Base-by-base conservation (phyloP, 2,797 vertebrate species). In the Neosilurus hyrtlii region DNA sequence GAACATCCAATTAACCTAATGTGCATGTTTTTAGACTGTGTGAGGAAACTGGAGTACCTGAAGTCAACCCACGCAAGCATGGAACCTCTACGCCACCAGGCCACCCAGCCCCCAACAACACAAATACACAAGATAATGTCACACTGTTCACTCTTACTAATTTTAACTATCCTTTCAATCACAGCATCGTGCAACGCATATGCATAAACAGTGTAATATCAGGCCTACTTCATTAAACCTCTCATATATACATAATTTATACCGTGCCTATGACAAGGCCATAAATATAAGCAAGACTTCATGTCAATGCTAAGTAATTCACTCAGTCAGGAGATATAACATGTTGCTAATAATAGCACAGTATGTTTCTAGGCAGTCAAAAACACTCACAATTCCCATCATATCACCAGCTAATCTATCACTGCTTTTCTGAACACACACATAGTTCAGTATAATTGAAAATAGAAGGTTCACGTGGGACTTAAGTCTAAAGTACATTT, bases 401-500 rank as follows among this genome's bases (percentile, higher is more conserved):
- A 54, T 73, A 80, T 74, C 61, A n/a, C 30, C 9, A 43, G 1
- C 77, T 66, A 84, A 80, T 74, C 70, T 62, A 66, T 75, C 71
- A 68, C 35, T 67, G 11, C 70, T 65, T 57, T 59, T 68, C 71
- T n/a, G 30, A 59, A 80, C 67, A 76, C 72, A 81, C 71, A 49
- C 14, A 8, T 56, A 68, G 54, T 37, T 54, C 22, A 8, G 24
- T 62, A 62, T 72, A 76, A 84, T 62, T 84, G 74, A 75, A 84
- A 84, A 67, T 54, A 14, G 14, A 82, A n/a, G 81, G 81, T 57
- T 67, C 61, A 10, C 8, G 5, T 75, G 83, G 71, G 70, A 84
- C 61, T 75, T 66, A 11, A 57, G 57, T 59, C 82, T 24, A 54
- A 70, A 78, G 56, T 51, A 71, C 30, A 59, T 70, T 84, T 66